Evolutionary conservation across 2,888 invertebrate species (phyloP).

Genomic region (Xanthia togata): DNA sequence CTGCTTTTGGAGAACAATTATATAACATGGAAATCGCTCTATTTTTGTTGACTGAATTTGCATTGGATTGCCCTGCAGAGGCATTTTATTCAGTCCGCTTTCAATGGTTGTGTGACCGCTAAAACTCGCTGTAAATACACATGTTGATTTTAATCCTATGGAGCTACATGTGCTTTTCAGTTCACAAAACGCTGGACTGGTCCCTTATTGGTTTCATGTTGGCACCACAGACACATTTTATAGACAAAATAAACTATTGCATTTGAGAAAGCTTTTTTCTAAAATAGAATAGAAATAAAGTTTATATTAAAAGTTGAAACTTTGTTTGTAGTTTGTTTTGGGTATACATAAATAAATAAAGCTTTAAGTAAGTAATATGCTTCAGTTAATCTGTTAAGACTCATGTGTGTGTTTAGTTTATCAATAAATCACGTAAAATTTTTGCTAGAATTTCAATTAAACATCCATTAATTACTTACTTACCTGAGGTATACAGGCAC

Average conservation of each 20-base stretch:
- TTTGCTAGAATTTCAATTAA: neutral
- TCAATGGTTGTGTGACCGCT: neutral
- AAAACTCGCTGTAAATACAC: neutral
- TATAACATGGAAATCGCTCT: neutral
- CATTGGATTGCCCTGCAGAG: neutral
- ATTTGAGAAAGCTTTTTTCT: neutral
- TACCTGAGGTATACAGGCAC: neutral
- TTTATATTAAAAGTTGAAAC: neutral
- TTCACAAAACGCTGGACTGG: neutral
- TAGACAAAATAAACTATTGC: neutral
- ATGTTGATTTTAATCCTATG: neutral
- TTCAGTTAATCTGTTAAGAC: neutral
- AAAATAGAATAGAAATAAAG: neutral
- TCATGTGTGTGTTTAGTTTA: neutral
- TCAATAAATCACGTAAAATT: slow-evolving; percentile 23
- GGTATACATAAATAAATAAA: neutral
- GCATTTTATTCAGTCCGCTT: slow-evolving; percentile 5
- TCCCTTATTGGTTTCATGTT: slow-evolving; percentile 1
- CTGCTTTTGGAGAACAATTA: neutral
- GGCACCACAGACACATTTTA: neutral
- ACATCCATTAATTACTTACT: neutral
- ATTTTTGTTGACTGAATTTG: neutral
- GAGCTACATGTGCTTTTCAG: neutral
- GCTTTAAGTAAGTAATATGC: neutral
- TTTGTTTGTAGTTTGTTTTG: slow-evolving; percentile 1